Evolutionary conservation across 2,113 vertebrate species (phyloP).

Genomic region (Furnarius figulus): DNA sequence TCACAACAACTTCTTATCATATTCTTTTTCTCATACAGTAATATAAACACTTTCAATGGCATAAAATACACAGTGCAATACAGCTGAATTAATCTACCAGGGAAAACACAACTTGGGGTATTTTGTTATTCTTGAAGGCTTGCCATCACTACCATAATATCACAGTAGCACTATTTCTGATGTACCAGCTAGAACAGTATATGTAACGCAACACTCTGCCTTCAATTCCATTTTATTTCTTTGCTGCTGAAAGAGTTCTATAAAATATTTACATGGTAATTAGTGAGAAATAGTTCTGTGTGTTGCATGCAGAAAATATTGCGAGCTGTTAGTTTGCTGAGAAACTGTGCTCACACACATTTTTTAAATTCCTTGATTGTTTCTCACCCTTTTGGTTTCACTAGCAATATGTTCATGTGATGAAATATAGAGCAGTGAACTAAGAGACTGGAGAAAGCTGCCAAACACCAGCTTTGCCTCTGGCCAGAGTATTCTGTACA

Average conservation of each 20-base stretch:
- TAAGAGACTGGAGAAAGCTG: constrained; percentile 6
- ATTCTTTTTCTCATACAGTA: background rate
- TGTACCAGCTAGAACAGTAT: background rate
- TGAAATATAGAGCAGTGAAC: constrained; percentile 18
- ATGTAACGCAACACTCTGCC: background rate
- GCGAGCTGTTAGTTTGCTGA: background rate
- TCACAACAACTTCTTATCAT: background rate
- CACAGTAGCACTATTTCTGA: background rate
- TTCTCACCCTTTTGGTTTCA: background rate
- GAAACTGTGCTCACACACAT: background rate
- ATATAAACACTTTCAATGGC: background rate
- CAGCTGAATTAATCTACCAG: background rate
- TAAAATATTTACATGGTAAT: background rate
- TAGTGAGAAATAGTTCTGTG: background rate
- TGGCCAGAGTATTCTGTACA: constrained; percentile 60
- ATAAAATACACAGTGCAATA: background rate
- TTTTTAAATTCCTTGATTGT: background rate
- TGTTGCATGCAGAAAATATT: background rate
- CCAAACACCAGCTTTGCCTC: constrained; percentile 55
- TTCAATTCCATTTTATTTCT: background rate
- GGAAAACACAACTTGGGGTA: background rate
- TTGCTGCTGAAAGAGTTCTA: background rate
- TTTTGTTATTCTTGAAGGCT: background rate
- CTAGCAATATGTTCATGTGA: background rate
- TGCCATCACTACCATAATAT: background rate